Evolutionary conservation across 2,113 vertebrate genomes (phyloP), one percentile per base, ranked within the genome.

Genomic region (Psammodynastes pulverulentus): DNA sequence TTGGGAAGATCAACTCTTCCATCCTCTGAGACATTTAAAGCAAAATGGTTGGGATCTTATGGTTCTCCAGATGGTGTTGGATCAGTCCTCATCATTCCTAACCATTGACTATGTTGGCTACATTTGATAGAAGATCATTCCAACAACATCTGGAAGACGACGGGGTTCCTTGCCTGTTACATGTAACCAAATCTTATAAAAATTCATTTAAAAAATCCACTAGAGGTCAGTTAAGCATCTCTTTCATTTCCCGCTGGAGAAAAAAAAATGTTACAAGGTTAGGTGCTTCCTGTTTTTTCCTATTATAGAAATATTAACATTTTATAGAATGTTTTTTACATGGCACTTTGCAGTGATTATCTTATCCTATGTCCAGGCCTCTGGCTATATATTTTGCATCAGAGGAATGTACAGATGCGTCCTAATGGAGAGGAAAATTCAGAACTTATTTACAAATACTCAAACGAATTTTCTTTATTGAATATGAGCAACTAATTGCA

Each of bases 221-320:
- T 54, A 92, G 91, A 92, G 88, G 91, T 92, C 88, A 92, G 91
- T 84, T 89, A 29, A 85, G n/a, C 54, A 89, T 89, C 23, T 92
- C 51, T 88, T 84, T 39, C 43, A 39, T n/a, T 8, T 48, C 2
- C 62, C 23, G 24, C 3, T 17, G 53, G 19, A 13, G 4, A 17
- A 46, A 54, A 88, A 88, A n/a, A 45, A 4, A 3, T 15, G 1
- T 84, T 93, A n/a, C 43, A 92, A 6, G 48, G 1, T 79, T 43
- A 79, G 72, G 26, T 43, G 9, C n/a, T 62, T 86, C 88, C 12
- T 62, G 4, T n/a, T 45, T 62, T 9, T 12, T 89, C 56, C 89
- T 26, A 56, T n/a, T 43, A 87, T 49, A 86, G 85, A 87, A 48
- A 48, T 43, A 93, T 39, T 93, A 51, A 4, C 29, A 19, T 21